Evolutionary conservation across 2,888 invertebrate genomes (phyloP), one percentile per base, ranked within the genome.

Genomic region (Saturnia japonica): DNA sequence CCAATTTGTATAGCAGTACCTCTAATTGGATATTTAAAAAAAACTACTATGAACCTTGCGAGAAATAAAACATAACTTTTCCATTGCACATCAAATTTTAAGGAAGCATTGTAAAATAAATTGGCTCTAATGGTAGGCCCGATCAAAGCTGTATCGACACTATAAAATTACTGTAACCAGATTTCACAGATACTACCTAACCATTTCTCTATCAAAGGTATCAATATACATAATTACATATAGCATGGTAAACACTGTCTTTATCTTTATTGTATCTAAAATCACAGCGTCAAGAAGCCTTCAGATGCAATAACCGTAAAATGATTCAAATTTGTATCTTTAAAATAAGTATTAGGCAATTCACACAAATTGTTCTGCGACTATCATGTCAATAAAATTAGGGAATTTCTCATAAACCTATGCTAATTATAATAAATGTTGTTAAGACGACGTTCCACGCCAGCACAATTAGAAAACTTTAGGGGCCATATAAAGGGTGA

Each of bases 401-500:
- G 64, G 40, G 70, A 67, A 70, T 67, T 86, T 88, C 86, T 85
- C 85, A 85, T 89, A 88, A 89, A 84, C 80, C 81, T 80, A 82
- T 84, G 90, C 88, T 91, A 91, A 91, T 91, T 89, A 86, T 79
- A 83, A 81, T 83, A 82, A 85, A 89, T 86, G 88, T 89, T 87
- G 88, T 88, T 83, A 81, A 81, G 81, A 81, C 82, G 83, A 84
- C 80, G 84, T 79, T 82, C 82, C 82, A 85, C 85, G 85, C 85
- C 85, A 81, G 83, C 84, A 87, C 91, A 91, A 91, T 91, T 91
- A 90, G 88, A 91, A 89, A 91, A 89, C 88, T 91, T 91, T 91
- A 91, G 91, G 88, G 86, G 83, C 87, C 83, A 85, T 90, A 91
- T 88, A 90, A 87, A 88, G 86, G 88, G 87, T 84, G 82, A 89